Evolutionary conservation across 1,140 invertebrate genomes (phyloP).

Genomic region (Eumaeus atala): DNA sequence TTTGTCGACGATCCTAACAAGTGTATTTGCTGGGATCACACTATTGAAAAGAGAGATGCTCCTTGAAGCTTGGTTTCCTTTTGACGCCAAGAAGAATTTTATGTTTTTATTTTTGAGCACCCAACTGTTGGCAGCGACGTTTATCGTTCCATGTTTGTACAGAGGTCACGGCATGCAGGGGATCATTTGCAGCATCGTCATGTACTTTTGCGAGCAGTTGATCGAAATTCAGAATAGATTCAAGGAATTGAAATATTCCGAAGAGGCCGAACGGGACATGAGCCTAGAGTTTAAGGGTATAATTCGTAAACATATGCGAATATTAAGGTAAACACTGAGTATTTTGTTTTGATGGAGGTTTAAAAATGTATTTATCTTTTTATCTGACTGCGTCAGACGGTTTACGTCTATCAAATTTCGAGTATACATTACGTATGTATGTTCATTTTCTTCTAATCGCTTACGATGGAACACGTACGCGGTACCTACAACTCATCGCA

Average conservation of each 20-base stretch:
- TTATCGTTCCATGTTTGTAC: conserved; percentile 38
- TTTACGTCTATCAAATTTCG: too few relatives aligned
- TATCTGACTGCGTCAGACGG: too few relatives aligned
- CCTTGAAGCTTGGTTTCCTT: conserved; percentile 55
- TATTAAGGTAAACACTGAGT: conserved; percentile 48
- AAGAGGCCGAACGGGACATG: conserved; percentile 27
- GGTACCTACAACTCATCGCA: too few relatives aligned
- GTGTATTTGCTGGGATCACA: conserved; percentile 35
- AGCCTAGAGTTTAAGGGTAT: conserved; percentile 42
- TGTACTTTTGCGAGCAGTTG: conserved; percentile 61
- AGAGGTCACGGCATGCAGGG: conserved; percentile 51
- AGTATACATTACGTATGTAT: too few relatives aligned
- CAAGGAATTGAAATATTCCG: conserved; percentile 32
- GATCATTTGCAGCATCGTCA: conserved; percentile 47
- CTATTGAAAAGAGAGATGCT: conserved; percentile 42
- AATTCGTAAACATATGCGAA: conserved; percentile 48
- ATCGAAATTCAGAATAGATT: conserved; percentile 41
- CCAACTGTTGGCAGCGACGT: conserved; percentile 37
- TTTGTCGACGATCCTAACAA: conserved; percentile 28
- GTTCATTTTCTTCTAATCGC: too few relatives aligned
- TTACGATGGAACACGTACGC: too few relatives aligned
- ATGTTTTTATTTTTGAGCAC: conserved; percentile 35
- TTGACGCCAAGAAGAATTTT: conserved; percentile 39
- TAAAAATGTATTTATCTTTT: neutral
- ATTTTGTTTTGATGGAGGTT: neutral